Percentiles rank a stretch among this genome's conserved stretches.
These are phyloP conservation scores for Xyrichtys novacula DNA, from an alignment of 2,797 vertebrate species.

Conservation along the genomic window DNA sequence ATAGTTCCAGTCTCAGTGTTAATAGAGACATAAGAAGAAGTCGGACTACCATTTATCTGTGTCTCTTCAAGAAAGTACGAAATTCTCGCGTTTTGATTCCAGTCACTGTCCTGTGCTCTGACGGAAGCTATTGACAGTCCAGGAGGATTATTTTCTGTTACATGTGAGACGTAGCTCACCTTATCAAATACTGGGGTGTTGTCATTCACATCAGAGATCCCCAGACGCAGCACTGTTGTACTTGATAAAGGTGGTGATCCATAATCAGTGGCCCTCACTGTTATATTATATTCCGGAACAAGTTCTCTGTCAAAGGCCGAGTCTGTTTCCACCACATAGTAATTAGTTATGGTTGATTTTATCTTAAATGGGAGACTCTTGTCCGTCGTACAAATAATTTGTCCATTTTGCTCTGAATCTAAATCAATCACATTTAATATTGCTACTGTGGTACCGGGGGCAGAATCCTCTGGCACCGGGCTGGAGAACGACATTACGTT, in stretches of 20 bases:
- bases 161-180: slow-evolving; percentile 61
- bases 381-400: slow-evolving; percentile 70
- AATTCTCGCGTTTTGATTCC: slow-evolving; percentile 77
- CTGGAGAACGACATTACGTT: slow-evolving; percentile 70
- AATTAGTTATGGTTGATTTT: slow-evolving; percentile 75
- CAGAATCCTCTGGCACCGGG: slow-evolving; percentile 71
- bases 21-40: slow-evolving; percentile 74
- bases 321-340: slow-evolving; percentile 74
- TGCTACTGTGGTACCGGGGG: slow-evolving; percentile 75
- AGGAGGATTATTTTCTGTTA: slow-evolving; percentile 81
- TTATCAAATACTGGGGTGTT: slow-evolving; percentile 77
- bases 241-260: slow-evolving; percentile 74
- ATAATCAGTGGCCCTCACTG: slow-evolving; percentile 72
- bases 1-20: slow-evolving; percentile 76
- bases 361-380: slow-evolving; percentile 74
- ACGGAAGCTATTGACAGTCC: slow-evolving; percentile 75
- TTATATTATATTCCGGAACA: slow-evolving; percentile 78
- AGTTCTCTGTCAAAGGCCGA: slow-evolving; percentile 76
- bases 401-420: slow-evolving; percentile 80
- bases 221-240: slow-evolving; percentile 64
- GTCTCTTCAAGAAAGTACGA: slow-evolving; percentile 71
- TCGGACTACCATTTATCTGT: slow-evolving; percentile 60
- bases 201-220: slow-evolving; percentile 81
- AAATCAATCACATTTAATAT: slow-evolving; percentile 81
- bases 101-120: slow-evolving; percentile 74